Percentiles rank a stretch among this genome's conserved stretches.
Evolutionary conservation across 2,797 vertebrate genomes (phyloP).

Genomic region (Lithobates pipiens): DNA sequence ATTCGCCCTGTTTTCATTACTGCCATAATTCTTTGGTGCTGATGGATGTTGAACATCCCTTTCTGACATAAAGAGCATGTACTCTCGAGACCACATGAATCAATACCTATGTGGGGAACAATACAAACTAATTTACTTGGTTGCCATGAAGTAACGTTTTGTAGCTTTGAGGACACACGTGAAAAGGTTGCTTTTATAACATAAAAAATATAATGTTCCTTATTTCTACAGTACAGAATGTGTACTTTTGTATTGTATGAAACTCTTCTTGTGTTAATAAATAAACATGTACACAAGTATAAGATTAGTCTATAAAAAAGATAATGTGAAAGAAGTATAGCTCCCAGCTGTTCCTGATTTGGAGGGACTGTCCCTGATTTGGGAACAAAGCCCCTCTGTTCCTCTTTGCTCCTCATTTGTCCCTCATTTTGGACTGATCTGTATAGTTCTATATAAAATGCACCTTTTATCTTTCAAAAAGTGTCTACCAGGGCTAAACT

Average conservation of each 20-base stretch:
- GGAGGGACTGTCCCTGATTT: too few relatives aligned
- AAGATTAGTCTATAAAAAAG: too few relatives aligned
- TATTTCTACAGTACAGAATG: neutral
- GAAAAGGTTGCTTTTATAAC: neutral
- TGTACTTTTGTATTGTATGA: neutral
- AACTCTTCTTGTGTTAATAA: neutral
- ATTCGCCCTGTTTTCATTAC: slow-evolving; percentile 66
- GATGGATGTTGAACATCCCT: slow-evolving; percentile 73
- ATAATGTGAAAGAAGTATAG: too few relatives aligned
- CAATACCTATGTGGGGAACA: slow-evolving; percentile 68
- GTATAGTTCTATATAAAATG: too few relatives aligned
- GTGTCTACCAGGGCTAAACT: too few relatives aligned
- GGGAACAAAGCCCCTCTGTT: too few relatives aligned
- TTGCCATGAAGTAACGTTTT: slow-evolving; percentile 64
- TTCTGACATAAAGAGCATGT: slow-evolving; percentile 67
- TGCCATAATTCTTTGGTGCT: slow-evolving; percentile 70
- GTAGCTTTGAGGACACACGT: neutral
- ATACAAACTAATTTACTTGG: slow-evolving; percentile 68
- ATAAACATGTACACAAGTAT: too few relatives aligned
- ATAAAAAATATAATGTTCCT: neutral
- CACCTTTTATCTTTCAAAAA: too few relatives aligned
- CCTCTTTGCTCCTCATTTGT: too few relatives aligned
- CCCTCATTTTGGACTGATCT: too few relatives aligned
- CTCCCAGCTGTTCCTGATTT: too few relatives aligned
- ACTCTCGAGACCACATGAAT: slow-evolving; percentile 72